Evolutionary conservation across 2,797 vertebrate genomes (phyloP), one percentile per base, ranked within the genome.

Genomic region (Enteromius thamalakanensis): DNA sequence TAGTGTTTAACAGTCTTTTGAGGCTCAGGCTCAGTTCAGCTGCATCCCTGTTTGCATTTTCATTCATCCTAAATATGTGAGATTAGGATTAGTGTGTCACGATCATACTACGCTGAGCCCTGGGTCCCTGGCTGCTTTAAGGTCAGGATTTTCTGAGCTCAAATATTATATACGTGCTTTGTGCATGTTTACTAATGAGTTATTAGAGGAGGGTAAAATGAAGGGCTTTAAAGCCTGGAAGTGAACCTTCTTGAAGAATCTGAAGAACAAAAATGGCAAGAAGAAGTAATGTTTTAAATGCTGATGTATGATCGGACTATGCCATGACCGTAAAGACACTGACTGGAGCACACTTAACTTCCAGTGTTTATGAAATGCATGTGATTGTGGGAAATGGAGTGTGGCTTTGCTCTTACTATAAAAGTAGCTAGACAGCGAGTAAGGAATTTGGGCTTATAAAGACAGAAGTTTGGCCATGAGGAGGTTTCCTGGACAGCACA

Each of bases 401-500:
- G 40, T 81, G 42, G 40, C 26, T 80, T 80, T 67, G 62, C 47
- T 51, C 37, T 45, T 42, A 53, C 78, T 58, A 29, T 70, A 58
- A 45, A 58, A 58, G 49, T 29, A 80, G 47, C 49, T 79, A n/a
- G 58, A 32, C 53, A 21, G 29, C 14, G 3, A 26, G 2, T 37
- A 3, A 49, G 70, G 55, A 65, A 51, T 74, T 51, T 49, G 45
- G 29, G 21, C 47, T 82, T 67, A 10, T 51, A 51, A 79, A 68
- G 70, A 70, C 37, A 79, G 71, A 58, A 55, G 17, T 72, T 55
- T 62, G 17, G 14, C 53, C 74, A 60, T 53, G 49, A 82, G 83
- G 83, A 88, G 79, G 79, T 87, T 85, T 87, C 80, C 85, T 85
- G 82, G 82, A 87, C 83, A 83, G 72, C 87, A 76, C 79, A 89